Percentiles rank a stretch among this genome's conserved stretches.
phyloP scores from a whole-genome alignment of 1,140 invertebrate genomes.

The Drosophila dunni region DNA sequence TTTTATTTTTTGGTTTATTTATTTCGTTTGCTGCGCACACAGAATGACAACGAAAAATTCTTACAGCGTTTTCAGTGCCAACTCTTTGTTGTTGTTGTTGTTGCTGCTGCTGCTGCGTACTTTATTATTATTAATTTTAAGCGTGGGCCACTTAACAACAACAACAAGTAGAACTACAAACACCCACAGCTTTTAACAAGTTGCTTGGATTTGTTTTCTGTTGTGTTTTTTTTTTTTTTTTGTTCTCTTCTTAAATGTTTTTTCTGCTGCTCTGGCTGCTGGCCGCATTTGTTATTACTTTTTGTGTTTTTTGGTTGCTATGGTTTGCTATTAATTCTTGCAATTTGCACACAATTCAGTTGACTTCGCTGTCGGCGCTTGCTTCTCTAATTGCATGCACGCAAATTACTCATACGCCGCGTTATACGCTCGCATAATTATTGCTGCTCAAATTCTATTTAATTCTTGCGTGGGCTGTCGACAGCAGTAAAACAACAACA shows the following conservation, averaged over 20 bases:
- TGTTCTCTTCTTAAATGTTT: slow-evolving; percentile 34
- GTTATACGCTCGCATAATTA: slow-evolving; percentile 78
- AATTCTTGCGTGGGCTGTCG: slow-evolving; percentile 60
- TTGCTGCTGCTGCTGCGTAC: slow-evolving; percentile 56
- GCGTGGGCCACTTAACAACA: slow-evolving; percentile 54
- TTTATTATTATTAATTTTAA: slow-evolving; percentile 80
- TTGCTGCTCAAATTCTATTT: slow-evolving; percentile 49
- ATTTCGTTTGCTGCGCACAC: slow-evolving; percentile 39
- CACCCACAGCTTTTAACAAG: slow-evolving; percentile 78
- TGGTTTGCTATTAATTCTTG: slow-evolving; percentile 70
- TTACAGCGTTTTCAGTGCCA: slow-evolving; percentile 50
- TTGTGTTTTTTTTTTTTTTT: slow-evolving; percentile 31
- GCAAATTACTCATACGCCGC: slow-evolving; percentile 79
- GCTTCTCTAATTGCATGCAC: slow-evolving; percentile 72
- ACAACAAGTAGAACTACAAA: slow-evolving; percentile 56
- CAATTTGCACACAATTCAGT: slow-evolving; percentile 70
- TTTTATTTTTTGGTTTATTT: slow-evolving; percentile 37
- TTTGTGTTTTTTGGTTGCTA: slow-evolving; percentile 58
- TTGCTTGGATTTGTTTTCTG: slow-evolving; percentile 60
- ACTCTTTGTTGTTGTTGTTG: slow-evolving; percentile 56
- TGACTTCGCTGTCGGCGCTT: slow-evolving; percentile 55
- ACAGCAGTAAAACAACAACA: slow-evolving; percentile 23
- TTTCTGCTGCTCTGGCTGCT: slow-evolving; percentile 43
- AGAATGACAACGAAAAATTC: slow-evolving; percentile 49
- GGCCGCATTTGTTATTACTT: slow-evolving; percentile 75